phyloP scores from a whole-genome alignment of 2,888 invertebrate species.

The Drosophila antonietae region DNA sequence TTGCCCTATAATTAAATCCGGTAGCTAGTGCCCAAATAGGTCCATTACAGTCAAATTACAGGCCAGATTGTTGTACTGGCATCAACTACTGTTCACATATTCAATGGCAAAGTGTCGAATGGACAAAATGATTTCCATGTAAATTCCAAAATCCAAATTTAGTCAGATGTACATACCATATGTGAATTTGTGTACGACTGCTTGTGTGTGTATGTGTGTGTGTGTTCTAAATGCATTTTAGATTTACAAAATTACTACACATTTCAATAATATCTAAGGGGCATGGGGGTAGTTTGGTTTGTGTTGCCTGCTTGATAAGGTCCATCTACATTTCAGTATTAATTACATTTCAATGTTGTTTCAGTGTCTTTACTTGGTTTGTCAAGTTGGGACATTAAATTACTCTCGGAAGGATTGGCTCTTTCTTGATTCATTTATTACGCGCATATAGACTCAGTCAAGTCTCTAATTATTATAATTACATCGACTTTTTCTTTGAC shows the following conservation, averaged over 20 bases:
- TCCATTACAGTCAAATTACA: constrained; percentile 59
- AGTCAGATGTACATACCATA: not conserved
- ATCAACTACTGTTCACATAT: constrained; percentile 20
- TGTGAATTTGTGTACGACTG: not conserved
- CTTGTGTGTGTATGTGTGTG: not conserved
- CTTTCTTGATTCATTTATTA: constrained; percentile 21
- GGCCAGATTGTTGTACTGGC: constrained; percentile 36
- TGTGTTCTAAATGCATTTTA: constrained; percentile 63
- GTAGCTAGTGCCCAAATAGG: constrained; percentile 53
- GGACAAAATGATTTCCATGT: constrained; percentile 64
- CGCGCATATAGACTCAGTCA: not conserved
- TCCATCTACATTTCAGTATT: constrained; percentile 66
- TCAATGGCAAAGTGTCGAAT: constrained; percentile 60
- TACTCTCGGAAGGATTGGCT: constrained; percentile 36
- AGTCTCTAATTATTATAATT: not conserved
- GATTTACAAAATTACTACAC: constrained; percentile 66
- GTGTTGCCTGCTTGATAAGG: constrained; percentile 41
- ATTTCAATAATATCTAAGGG: constrained; percentile 65
- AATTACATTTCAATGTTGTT: constrained; percentile 77
- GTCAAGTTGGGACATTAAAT: constrained; percentile 48
- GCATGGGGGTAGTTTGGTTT: too few relatives aligned
- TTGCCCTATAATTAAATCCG: constrained; percentile 50
- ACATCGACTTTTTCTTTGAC: not conserved
- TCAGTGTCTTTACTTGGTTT: constrained; percentile 30
- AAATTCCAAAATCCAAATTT: constrained; percentile 31